These are phyloP conservation scores for pig (Sus scrofa) DNA, from an alignment of 2,113 vertebrate genomes.

Conservation along the genomic window T2T-Sscrofa CM000828.6:35399501-35400000, in stretches of 20 bases:
- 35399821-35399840: conserved; percentile 51
- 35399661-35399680: conserved; percentile 67
- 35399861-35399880: conserved; percentile 60
- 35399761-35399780: conserved; percentile 50
- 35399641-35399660: conserved; percentile 66
- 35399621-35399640: conserved; percentile 34
- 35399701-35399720: conserved; percentile 36
- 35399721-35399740: conserved; percentile 45
- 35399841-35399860: conserved; percentile 47
- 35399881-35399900: conserved; percentile 73
- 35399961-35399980: conserved; percentile 24
- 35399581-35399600: conserved; percentile 69
- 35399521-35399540: conserved; percentile 65
- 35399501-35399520: conserved; percentile 71
- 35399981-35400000: conserved; percentile 23
- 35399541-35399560: conserved; percentile 80
- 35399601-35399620: conserved; percentile 61
- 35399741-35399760: conserved; percentile 58
- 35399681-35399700: conserved; percentile 24
- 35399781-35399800: conserved; percentile 53
- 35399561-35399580: conserved; percentile 73
- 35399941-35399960: conserved; percentile 51
- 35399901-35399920: conserved; percentile 59
- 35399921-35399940: conserved; percentile 45
- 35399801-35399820: background rate